Evolutionary conservation across 2,113 vertebrate species (phyloP), one percentile per base, ranked within the genome.

Genomic region (Carollia perspicillata): DNA sequence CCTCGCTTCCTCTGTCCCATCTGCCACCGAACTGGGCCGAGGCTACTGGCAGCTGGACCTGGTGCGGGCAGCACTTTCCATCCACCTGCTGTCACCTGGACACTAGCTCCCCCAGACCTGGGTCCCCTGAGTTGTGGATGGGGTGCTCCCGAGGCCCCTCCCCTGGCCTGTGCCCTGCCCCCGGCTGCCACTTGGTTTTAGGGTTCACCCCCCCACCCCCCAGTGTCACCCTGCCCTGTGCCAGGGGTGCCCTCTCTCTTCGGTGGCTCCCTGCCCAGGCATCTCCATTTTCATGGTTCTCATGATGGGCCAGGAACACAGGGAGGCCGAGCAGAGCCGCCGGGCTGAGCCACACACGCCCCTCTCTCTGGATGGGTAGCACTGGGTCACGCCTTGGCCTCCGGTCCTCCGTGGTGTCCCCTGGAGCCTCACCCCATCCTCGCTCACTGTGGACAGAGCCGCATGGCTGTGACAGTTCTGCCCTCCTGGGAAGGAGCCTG

Each of bases 51-150:
- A 8, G 55, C 77, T 2, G 58, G 60, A 23, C 13, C 42, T 0
- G 30, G 53, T 1, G 3, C 26, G 0, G 30, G 22, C 72, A 0
- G 72, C 18, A 0, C 47, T 40, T 16, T 66, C 26, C 11, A 16
- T 18, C 83, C 9, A 0, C 53, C 1, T 3, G 55, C 80, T 0
- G 2, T 81, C 58, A 58, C 84, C 28, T 14, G 66, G 37, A 37
- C 0, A 2, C 51, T 2, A 33, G 75, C 65, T 55, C 22, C 3
- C 26, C 0, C 0, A 69, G 87, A 37, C 0, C 74, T 1, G 79
- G 28, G 68, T 51, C 35, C 63, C 22, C 0, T 3, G 28, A 33
- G 26, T n/a, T 28, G 0, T 1, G 11, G 84, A 47, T 7, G 33
- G 5, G 78, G 28, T 0, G 66, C 42, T 30, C 33, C 53, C 0